These are phyloP conservation scores for Caerostris darwini DNA, from an alignment of 1,140 invertebrate species.

Conservation along the genomic window DNA sequence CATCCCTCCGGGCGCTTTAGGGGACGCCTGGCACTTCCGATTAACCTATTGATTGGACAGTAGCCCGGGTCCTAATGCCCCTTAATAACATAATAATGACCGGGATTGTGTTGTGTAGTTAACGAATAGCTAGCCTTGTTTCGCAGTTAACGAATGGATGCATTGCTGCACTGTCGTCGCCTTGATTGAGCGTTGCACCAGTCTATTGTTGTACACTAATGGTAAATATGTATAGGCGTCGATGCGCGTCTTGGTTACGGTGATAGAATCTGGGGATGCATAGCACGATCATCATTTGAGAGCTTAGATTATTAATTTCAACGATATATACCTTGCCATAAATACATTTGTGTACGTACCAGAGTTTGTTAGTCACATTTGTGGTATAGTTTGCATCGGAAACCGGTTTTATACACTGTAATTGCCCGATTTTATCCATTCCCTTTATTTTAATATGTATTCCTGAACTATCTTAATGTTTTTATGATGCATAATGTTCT, in stretches of 20 bases:
- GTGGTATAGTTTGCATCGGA: too few relatives aligned
- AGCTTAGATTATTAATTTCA: not conserved
- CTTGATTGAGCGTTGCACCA: not conserved
- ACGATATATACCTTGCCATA: too few relatives aligned
- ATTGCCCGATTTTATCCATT: too few relatives aligned
- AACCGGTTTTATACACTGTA: too few relatives aligned
- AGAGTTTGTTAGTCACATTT: too few relatives aligned
- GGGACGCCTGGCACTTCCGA: constrained; percentile 24
- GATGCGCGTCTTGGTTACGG: not conserved
- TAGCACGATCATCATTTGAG: not conserved
- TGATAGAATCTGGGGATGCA: not conserved
- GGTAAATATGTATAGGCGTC: not conserved
- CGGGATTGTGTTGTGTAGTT: constrained; percentile 31
- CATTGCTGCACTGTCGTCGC: not conserved
- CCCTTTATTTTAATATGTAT: too few relatives aligned
- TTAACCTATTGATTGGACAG: constrained; percentile 27
- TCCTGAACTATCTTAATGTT: too few relatives aligned
- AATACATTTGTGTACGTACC: too few relatives aligned
- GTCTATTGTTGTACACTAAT: not conserved
- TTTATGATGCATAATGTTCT: too few relatives aligned
- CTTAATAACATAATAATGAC: constrained; percentile 40
- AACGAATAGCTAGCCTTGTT: not conserved
- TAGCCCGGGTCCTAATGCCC: constrained; percentile 12
- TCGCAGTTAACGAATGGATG: constrained; percentile 14
- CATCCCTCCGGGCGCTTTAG: constrained; percentile 24